These are phyloP conservation scores for Trileptium ribeirensis DNA, from an alignment of 2,888 invertebrate genomes.

Conservation along the genomic window DNA sequence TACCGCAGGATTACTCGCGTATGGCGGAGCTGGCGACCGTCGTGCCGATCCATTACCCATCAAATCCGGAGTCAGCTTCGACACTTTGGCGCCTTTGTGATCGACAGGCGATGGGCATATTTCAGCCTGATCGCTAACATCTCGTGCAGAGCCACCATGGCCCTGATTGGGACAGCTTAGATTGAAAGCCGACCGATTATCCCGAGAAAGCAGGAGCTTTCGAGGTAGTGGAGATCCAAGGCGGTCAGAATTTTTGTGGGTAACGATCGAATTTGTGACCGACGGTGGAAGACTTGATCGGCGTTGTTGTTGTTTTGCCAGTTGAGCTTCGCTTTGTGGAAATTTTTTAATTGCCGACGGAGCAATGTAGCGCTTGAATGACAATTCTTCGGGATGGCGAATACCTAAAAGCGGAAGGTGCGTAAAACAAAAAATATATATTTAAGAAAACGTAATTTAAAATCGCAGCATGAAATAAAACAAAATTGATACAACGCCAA, in stretches of 20 bases:
- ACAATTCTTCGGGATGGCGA: constrained; percentile 91
- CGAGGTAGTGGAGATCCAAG: no score
- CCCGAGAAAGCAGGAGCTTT: not conserved
- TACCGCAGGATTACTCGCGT: not conserved
- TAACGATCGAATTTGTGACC: not conserved
- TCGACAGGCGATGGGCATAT: no score
- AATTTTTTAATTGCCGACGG: constrained; percentile 41
- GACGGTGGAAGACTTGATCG: not conserved
- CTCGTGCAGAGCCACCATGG: no score
- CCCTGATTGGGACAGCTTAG: no score
- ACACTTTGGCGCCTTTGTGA: no score
- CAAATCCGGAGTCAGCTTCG: not conserved
- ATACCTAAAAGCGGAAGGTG: constrained; percentile 71
- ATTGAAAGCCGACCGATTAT: not conserved
- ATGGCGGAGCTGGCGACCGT: not conserved
- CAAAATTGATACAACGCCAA: no score
- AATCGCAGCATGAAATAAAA: no score
- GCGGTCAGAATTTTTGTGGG: no score
- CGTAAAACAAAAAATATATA: no score
- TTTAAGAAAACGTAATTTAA: no score
- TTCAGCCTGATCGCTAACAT: no score
- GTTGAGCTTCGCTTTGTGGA: not conserved
- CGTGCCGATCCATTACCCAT: not conserved
- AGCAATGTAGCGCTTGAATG: constrained; percentile 66
- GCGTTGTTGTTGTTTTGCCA: not conserved